Conservation (phyloP, 1,140 invertebrate genomes). For the Drosophila ananassae region DNA sequence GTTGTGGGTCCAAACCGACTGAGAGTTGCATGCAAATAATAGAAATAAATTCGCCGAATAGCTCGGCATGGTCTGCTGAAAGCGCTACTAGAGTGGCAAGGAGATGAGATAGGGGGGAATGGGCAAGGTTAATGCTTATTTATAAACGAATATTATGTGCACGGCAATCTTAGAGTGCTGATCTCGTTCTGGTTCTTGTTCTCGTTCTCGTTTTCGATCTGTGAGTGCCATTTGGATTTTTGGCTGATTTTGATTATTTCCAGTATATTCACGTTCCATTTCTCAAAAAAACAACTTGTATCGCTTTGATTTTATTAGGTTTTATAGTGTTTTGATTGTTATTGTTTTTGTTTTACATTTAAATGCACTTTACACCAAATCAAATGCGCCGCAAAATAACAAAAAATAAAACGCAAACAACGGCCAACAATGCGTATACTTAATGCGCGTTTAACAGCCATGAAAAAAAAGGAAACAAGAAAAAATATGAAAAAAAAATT, state of each 20-base stretch:
- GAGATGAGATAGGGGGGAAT: constrained; percentile 6
- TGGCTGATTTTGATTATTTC: constrained; percentile 21
- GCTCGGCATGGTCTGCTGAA: constrained; percentile 24
- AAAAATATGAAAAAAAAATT: constrained; percentile 6
- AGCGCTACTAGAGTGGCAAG: constrained; percentile 2
- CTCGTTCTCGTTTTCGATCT: constrained; percentile 8
- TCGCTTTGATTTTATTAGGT: constrained; percentile 23
- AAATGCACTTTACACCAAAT: constrained; percentile 47
- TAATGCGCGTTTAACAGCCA: constrained; percentile 54
- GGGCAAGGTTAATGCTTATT: constrained; percentile 73
- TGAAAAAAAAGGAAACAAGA: constrained; percentile 21
- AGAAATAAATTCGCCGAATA: constrained; percentile 46
- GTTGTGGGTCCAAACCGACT: constrained; percentile 12
- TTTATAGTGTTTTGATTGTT: constrained; percentile 35
- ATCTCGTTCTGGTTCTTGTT: constrained; percentile 30
- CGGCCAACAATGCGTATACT: constrained; percentile 62
- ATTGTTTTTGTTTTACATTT: constrained; percentile 47
- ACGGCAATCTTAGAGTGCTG: constrained; percentile 31
- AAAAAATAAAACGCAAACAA: constrained; percentile 24
- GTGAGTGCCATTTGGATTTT: constrained; percentile 4
- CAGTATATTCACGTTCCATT: constrained; percentile 47
- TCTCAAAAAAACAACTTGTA: neutral
- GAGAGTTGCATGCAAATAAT: constrained; percentile 54
- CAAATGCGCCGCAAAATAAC: constrained; percentile 58
- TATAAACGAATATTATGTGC: constrained; percentile 71